phyloP scores from a whole-genome alignment of 2,113 vertebrate species.

The Loxodonta africana region DNA sequence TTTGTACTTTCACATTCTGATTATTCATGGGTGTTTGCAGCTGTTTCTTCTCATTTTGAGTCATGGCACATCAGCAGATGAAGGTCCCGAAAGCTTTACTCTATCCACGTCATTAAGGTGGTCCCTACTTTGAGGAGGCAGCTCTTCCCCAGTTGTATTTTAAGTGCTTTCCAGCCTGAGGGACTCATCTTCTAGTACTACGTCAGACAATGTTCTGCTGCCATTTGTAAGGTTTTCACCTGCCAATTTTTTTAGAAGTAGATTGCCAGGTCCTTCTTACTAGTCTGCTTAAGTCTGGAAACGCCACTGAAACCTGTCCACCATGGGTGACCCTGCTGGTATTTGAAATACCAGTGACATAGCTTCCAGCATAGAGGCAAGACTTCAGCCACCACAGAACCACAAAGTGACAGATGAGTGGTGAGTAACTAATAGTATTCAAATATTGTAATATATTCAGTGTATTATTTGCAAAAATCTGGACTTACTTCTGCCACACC shows the following conservation, averaged over 20 bases:
- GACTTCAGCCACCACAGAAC: not conserved
- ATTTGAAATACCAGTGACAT: not conserved
- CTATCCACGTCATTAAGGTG: not conserved
- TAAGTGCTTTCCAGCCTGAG: not conserved
- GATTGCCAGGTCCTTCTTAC: not conserved
- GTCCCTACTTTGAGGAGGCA: not conserved
- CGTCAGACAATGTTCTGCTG: not conserved
- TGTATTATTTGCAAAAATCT: not conserved
- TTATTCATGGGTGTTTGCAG: not conserved
- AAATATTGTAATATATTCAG: not conserved
- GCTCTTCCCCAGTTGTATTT: not conserved
- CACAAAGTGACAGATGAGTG: not conserved
- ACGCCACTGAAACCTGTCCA: not conserved
- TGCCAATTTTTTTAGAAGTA: not conserved
- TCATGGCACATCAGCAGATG: not conserved
- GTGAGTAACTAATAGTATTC: not conserved
- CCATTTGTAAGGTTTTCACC: not conserved
- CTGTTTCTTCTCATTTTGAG: not conserved
- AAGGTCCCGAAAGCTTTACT: not conserved
- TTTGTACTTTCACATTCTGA: not conserved
- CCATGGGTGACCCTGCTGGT: not conserved
- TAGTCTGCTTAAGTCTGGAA: not conserved
- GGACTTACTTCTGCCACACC: not conserved
- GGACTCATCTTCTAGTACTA: not conserved
- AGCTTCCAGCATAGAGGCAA: not conserved